phyloP scores from a whole-genome alignment of 2,797 vertebrate genomes.

The Danio albolineatus region DNA sequence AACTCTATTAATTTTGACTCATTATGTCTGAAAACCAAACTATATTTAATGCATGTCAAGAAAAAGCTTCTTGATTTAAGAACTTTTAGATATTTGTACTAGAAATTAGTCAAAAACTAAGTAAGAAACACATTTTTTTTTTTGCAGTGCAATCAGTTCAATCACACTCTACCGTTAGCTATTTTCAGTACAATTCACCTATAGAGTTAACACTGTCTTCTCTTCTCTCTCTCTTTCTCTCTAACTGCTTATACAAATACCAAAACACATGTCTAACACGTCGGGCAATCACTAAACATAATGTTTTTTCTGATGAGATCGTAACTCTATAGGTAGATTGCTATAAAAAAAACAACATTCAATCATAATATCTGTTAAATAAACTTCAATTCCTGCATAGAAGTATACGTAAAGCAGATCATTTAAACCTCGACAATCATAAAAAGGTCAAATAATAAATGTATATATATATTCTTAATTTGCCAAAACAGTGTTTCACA shows the following conservation, averaged over 20 bases:
- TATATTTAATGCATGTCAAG: too few species aligned
- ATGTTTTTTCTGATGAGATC: not conserved
- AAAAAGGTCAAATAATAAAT: conserved; percentile 75
- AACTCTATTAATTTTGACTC: too few species aligned
- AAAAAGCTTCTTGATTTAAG: too few species aligned
- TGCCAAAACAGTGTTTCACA: conserved; percentile 83
- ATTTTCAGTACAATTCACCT: conserved; percentile 66
- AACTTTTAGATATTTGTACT: too few species aligned
- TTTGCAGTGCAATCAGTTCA: not conserved
- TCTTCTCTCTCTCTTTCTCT: not conserved
- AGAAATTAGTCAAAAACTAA: too few species aligned
- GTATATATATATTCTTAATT: conserved; percentile 70
- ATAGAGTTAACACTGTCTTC: conserved; percentile 67
- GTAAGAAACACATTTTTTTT: too few species aligned
- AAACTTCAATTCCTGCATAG: conserved; percentile 76
- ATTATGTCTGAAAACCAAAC: too few species aligned
- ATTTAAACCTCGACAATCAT: conserved; percentile 59
- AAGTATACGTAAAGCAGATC: conserved; percentile 67
- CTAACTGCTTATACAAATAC: conserved; percentile 11
- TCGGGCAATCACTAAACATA: not conserved
- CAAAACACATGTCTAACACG: conserved; percentile 8
- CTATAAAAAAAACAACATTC: conserved; percentile 53
- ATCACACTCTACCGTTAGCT: conserved; percentile 22
- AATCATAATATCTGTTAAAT: conserved; percentile 67
- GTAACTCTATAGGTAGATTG: conserved; percentile 66